phyloP scores from a whole-genome alignment of 2,888 invertebrate genomes.

The Uropetala carovei region DNA sequence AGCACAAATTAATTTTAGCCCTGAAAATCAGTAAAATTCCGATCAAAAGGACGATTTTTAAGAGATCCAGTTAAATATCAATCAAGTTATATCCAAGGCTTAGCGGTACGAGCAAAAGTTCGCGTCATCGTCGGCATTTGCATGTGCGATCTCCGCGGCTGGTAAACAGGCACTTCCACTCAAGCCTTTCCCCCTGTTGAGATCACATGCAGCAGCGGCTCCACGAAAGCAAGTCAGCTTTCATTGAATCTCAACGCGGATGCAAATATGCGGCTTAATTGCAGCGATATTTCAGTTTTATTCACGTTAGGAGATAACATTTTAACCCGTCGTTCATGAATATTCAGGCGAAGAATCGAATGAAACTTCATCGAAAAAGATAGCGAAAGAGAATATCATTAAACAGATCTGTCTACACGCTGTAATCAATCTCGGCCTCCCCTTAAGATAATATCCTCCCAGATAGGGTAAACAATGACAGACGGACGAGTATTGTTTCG shows the following conservation, averaged over 20 bases:
- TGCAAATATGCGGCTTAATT: slow-evolving; percentile 24
- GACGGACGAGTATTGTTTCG: too few relatives aligned
- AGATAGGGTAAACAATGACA: too few relatives aligned
- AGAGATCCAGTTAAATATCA: too few relatives aligned
- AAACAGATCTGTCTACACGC: neutral
- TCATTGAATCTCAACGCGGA: slow-evolving; percentile 8
- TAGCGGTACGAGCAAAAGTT: too few relatives aligned
- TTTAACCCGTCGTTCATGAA: slow-evolving; percentile 7
- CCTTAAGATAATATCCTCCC: neutral
- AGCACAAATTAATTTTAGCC: too few relatives aligned
- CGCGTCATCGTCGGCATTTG: neutral
- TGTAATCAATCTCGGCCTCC: neutral
- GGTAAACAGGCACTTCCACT: neutral
- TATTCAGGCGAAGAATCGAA: neutral
- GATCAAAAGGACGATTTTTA: too few relatives aligned
- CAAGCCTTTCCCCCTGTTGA: neutral
- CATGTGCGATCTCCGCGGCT: neutral
- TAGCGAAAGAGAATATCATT: neutral
- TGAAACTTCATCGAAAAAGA: slow-evolving; percentile 14
- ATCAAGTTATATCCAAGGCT: too few relatives aligned
- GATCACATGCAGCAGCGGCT: neutral
- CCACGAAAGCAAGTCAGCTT: slow-evolving; percentile 1
- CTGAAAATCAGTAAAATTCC: too few relatives aligned
- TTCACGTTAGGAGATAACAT: neutral
- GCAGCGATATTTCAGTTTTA: slow-evolving; percentile 31